phyloP scores from a whole-genome alignment of 2,888 invertebrate genomes.

The Epinotia ramella region DNA sequence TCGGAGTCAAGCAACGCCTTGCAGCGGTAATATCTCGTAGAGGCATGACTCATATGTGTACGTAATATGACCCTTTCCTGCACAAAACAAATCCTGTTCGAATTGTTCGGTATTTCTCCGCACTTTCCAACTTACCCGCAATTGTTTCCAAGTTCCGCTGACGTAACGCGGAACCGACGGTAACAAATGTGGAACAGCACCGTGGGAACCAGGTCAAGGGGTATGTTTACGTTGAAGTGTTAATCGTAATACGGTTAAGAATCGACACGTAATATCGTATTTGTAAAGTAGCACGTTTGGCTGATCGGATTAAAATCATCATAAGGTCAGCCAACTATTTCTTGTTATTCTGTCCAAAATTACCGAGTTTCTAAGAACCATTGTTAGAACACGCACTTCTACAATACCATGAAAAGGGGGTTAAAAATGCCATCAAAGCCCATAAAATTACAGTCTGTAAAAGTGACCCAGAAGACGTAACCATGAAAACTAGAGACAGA shows the following conservation, averaged over 20 bases:
- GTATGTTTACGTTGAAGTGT: conserved; percentile 8
- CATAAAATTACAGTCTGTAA: no score
- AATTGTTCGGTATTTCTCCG: not conserved
- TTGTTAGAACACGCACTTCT: no score
- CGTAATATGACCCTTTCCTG: not conserved
- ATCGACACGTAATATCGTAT: not conserved
- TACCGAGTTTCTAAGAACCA: no score
- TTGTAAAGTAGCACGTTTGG: not conserved
- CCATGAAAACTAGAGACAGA: no score
- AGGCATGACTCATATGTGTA: not conserved
- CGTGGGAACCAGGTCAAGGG: conserved; percentile 33
- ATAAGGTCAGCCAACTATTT: no score
- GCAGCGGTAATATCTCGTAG: no score
- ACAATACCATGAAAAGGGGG: no score
- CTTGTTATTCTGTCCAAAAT: no score
- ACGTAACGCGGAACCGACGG: conserved; percentile 7
- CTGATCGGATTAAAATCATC: not conserved
- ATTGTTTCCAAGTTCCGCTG: conserved; percentile 4
- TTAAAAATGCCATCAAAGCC: no score
- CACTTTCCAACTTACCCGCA: conserved; percentile 4
- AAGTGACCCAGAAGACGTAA: no score
- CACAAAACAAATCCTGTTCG: not conserved
- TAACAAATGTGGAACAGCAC: conserved; percentile 29
- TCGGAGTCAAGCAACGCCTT: no score
- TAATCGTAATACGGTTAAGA: conserved; percentile 9